Percentiles rank a stretch among this genome's conserved stretches.
phyloP scores from a whole-genome alignment of 1,140 invertebrate genomes.

The Galendromus occidentalis region DNA sequence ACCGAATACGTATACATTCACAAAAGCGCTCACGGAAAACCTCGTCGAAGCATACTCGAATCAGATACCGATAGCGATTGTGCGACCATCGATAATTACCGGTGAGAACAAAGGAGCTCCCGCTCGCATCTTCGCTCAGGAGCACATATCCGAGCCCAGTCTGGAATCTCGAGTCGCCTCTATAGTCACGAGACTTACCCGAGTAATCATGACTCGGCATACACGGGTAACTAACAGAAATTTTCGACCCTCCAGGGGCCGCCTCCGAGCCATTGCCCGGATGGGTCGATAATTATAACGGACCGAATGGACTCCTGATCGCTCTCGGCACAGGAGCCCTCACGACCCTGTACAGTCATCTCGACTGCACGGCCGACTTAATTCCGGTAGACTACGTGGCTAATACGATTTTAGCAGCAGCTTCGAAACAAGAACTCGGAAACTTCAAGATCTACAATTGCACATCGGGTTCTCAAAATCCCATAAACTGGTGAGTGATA shows the following conservation, averaged over 20 bases:
- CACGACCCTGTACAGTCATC: constrained; percentile 52
- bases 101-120: constrained; percentile 41
- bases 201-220: neutral
- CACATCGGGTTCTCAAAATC: constrained; percentile 65
- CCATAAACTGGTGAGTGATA: constrained; percentile 63
- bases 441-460: constrained; percentile 63
- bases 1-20: constrained; percentile 26
- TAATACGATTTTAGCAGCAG: constrained; percentile 59
- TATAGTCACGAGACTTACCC: too few species aligned
- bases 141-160: constrained; percentile 25
- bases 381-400: constrained; percentile 84
- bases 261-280: constrained; percentile 35
- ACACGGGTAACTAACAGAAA: neutral
- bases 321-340: constrained; percentile 74
- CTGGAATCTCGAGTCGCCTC: too few species aligned
- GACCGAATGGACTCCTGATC: constrained; percentile 84
- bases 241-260: constrained; percentile 9
- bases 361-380: constrained; percentile 60
- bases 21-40: constrained; percentile 29
- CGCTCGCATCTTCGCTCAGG: constrained; percentile 29
- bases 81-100: constrained; percentile 80
- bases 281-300: constrained; percentile 92
- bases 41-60: constrained; percentile 43
- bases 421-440: constrained; percentile 47
- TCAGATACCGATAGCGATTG: constrained; percentile 52